These are phyloP conservation scores for Liposcelis brunnea DNA, from an alignment of 2,888 invertebrate species.

Conservation along the genomic window DNA sequence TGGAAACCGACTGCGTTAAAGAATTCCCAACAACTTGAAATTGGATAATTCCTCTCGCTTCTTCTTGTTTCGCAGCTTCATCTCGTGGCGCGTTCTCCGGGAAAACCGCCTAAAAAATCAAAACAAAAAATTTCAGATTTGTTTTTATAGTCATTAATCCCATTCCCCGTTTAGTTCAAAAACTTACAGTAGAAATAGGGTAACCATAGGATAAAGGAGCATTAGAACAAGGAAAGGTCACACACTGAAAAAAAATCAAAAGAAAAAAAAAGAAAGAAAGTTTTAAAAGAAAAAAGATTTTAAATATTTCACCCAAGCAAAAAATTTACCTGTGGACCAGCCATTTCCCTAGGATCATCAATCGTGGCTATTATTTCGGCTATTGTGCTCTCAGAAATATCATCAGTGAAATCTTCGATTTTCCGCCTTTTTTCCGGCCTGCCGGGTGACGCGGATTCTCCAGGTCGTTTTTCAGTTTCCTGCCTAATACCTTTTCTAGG, in stretches of 20 bases:
- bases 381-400: conserved; percentile 61
- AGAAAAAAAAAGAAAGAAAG: too few species aligned
- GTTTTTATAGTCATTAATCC: neutral
- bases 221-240: too few species aligned
- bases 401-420: conserved; percentile 40
- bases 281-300: too few species aligned
- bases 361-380: conserved; percentile 68
- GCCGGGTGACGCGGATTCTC: conserved; percentile 17
- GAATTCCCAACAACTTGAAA: conserved; percentile 92
- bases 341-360: conserved; percentile 67
- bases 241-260: too few species aligned
- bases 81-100: conserved; percentile 75
- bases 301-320: too few species aligned
- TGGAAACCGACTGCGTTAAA: conserved; percentile 55
- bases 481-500: conserved; percentile 14
- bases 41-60: conserved; percentile 72
- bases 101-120: conserved; percentile 41
- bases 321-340: conserved; percentile 51
- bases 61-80: conserved; percentile 80
- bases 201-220: too few species aligned
- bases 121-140: neutral
- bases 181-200: neutral
- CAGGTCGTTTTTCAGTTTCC: conserved; percentile 23
- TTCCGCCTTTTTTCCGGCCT: conserved; percentile 24
- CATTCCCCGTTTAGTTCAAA: too few species aligned